These are phyloP conservation scores for Staurois parvus DNA, from an alignment of 2,797 vertebrate species.

Conservation along the genomic window DNA sequence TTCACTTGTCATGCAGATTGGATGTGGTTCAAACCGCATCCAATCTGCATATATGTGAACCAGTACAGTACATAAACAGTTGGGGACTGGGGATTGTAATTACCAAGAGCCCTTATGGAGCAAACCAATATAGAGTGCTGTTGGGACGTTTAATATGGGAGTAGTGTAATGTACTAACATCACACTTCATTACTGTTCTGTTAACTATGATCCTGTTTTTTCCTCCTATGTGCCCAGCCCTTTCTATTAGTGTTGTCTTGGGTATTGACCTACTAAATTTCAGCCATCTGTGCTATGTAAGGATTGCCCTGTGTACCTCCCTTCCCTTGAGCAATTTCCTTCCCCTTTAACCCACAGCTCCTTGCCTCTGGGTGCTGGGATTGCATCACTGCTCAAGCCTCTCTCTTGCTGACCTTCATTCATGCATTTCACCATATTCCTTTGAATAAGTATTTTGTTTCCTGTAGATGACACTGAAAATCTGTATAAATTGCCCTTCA, in stretches of 20 bases:
- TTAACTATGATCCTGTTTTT: neutral
- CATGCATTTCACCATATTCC: neutral
- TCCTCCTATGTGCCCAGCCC: neutral
- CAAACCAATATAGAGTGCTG: too few species aligned
- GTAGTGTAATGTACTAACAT: too few species aligned
- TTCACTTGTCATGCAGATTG: too few species aligned
- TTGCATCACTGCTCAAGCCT: conserved; percentile 3
- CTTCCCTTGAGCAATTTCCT: conserved; percentile 37
- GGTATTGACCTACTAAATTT: neutral
- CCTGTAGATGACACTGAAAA: neutral
- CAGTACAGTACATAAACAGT: too few species aligned
- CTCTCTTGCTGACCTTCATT: neutral
- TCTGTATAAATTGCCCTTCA: neutral
- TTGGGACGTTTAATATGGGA: too few species aligned
- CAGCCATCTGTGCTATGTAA: conserved; percentile 1
- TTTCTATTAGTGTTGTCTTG: neutral
- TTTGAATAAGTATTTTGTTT: neutral
- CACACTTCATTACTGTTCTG: too few species aligned
- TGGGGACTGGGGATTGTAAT: too few species aligned
- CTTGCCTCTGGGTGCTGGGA: conserved; percentile 7
- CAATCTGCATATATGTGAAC: too few species aligned
- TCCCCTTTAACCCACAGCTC: neutral
- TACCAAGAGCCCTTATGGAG: too few species aligned
- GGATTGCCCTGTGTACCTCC: conserved; percentile 25
- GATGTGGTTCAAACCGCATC: too few species aligned